Evolutionary conservation across 2,113 vertebrate genomes (phyloP), one percentile per base, ranked within the genome.

Genomic region (Engystomops pustulosus): DNA sequence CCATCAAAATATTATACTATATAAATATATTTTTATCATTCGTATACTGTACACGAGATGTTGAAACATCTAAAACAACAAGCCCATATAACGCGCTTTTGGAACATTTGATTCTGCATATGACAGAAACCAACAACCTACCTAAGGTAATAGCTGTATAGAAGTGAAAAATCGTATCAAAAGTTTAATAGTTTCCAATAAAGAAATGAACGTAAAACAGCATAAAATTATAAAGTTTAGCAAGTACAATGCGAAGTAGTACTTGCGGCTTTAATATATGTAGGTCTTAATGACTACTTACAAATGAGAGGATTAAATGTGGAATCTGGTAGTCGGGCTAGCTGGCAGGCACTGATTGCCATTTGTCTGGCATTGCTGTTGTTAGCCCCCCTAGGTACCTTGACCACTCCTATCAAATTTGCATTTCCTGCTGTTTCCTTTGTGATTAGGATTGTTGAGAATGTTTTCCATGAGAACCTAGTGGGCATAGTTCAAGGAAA

Each of bases 291-390:
- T 77, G 9, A 78, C 27, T 69, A 45, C 45, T 53, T 84, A 78
- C 14, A 55, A 55, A 25, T 45, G 27, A 45, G 47, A 76, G 71
- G 44, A 76, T 83, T 83, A 76, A 83, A 36, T 49, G 65, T 75
- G 67, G 71, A 83, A 76, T 32, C 30, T 49, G 65, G 67, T n/a
- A 53, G 65, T n/a, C 8, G 8, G 41, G 41, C 55, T 49, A 83
- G 55, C 81, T n/a, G 38, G 71, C 53, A 83, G 55, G 70, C 55
- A 76, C 45, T 83, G 81, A 83, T 83, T 83, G 71, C 81, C 65
- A 36, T 75, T 83, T 83, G 81, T 83, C 41, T 76, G 60, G 38
- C 41, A 25, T 32, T 76, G 71, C 55, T n/a, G 17, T 60, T 75
- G 55, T 75, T 23, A 65, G 58, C 53, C 34, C 20, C 18, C 25